Evolutionary conservation across 2,888 invertebrate genomes (phyloP).

Genomic region (Deilephila elpenor): DNA sequence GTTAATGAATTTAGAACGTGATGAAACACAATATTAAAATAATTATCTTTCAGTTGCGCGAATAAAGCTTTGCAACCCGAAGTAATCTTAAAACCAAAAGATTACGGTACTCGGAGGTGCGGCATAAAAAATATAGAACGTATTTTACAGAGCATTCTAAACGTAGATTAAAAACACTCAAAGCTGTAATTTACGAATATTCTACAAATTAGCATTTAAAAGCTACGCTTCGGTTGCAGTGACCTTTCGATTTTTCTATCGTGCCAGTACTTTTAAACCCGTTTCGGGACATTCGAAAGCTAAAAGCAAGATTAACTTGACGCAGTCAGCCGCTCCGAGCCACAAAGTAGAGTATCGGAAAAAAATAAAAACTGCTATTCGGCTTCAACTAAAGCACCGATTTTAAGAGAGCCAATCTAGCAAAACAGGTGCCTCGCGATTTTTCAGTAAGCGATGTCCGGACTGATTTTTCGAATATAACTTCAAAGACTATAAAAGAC

Average conservation of each 20-base stretch:
- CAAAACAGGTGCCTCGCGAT: background rate
- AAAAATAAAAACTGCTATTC: constrained; percentile 16
- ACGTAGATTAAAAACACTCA: background rate
- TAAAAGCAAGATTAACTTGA: constrained; percentile 23
- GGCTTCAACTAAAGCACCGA: constrained; percentile 28
- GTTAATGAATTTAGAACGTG: background rate
- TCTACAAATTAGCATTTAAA: constrained; percentile 1
- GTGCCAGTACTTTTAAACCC: constrained; percentile 13
- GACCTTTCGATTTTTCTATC: background rate
- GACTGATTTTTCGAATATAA: no score
- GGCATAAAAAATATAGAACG: background rate
- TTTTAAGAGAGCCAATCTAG: constrained; percentile 32
- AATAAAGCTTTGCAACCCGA: constrained; percentile 4
- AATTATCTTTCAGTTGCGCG: background rate
- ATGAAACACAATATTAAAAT: constrained; percentile 2
- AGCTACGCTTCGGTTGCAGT: background rate
- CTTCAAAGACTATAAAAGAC: no score
- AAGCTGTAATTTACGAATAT: background rate
- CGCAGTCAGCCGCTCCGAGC: constrained; percentile 3
- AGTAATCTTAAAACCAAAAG: constrained; percentile 13
- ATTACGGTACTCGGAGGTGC: constrained; percentile 17
- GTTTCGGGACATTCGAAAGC: constrained; percentile 7
- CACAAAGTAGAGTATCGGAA: constrained; percentile 19
- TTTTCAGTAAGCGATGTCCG: background rate
- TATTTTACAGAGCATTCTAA: constrained; percentile 4